These are phyloP conservation scores for Nephrocerus scutellatus DNA, from an alignment of 2,888 invertebrate genomes.

Conservation along the genomic window DNA sequence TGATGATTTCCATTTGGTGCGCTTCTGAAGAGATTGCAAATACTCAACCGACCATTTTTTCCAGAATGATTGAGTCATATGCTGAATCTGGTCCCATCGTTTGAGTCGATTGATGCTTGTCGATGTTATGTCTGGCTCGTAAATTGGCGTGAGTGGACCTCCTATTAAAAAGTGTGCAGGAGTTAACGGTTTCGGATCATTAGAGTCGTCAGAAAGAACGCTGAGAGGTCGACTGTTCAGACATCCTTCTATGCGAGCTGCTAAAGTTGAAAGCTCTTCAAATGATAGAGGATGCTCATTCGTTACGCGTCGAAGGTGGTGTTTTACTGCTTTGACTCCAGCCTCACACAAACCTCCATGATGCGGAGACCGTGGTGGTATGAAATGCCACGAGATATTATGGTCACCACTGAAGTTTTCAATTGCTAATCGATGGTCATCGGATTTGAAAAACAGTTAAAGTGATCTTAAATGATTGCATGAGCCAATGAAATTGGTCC, in stretches of 20 bases:
- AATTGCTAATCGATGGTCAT: no score
- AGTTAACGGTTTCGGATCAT: conserved; percentile 15
- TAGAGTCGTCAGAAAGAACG: conserved; percentile 14
- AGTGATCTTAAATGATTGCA: no score
- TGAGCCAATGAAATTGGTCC: no score
- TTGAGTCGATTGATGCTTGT: conserved; percentile 15
- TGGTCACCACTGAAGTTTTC: no score
- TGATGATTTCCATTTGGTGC: conserved; percentile 17
- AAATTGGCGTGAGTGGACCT: conserved; percentile 6
- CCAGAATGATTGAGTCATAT: conserved; percentile 15
- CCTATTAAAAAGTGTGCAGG: conserved; percentile 18
- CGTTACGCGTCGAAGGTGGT: no score
- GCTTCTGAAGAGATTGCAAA: conserved; percentile 3
- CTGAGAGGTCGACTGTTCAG: conserved; percentile 12
- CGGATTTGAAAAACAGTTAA: no score
- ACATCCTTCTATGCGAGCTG: conserved; percentile 11
- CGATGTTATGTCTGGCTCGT: conserved; percentile 25
- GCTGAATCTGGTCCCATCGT: conserved; percentile 26
- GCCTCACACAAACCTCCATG: no score
- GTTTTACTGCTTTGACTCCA: no score
- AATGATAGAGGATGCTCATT: conserved; percentile 7
- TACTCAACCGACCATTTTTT: conserved; percentile 12
- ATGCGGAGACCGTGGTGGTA: no score
- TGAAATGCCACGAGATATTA: no score
- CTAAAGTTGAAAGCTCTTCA: conserved; percentile 8